Evolutionary conservation across 2,797 vertebrate genomes (phyloP).

Genomic region (Orestias chungarensis): DNA sequence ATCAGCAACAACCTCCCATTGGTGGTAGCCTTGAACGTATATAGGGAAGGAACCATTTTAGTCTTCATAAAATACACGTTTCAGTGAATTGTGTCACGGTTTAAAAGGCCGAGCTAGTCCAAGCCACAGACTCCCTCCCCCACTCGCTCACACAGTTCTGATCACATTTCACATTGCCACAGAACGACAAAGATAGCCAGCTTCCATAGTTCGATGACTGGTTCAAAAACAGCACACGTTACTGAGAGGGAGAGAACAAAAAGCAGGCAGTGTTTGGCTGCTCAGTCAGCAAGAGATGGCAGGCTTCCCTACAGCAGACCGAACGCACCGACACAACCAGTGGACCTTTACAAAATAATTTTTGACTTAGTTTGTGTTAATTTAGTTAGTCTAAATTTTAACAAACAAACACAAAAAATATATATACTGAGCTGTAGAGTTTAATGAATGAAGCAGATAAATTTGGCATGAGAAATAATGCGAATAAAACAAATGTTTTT

Average conservation of each 20-base stretch:
- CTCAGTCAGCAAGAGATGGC: conserved; percentile 78
- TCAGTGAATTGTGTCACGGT: conserved; percentile 36
- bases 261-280: conserved; percentile 78
- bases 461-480: background rate
- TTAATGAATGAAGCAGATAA: background rate
- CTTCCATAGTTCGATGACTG: conserved; percentile 68
- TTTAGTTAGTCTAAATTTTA: conserved; percentile 15
- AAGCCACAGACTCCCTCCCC: conserved; percentile 61
- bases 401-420: conserved; percentile 8
- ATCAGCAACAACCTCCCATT: conserved; percentile 28
- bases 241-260: conserved; percentile 73
- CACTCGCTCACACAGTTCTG: conserved; percentile 60
- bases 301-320: conserved; percentile 68
- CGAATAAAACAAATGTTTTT: background rate
- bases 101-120: conserved; percentile 45
- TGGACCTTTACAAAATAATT: conserved; percentile 62
- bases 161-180: conserved; percentile 80
- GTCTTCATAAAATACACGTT: background rate
- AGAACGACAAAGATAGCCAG: conserved; percentile 76
- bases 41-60: background rate
- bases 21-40: background rate
- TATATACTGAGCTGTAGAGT: conserved; percentile 1
- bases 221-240: conserved; percentile 67
- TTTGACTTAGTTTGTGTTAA: conserved; percentile 47
- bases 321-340: conserved; percentile 64